Percentiles rank a stretch among this genome's conserved stretches.
phyloP scores from a whole-genome alignment of 2,888 invertebrate genomes.

The Hartigia nigra region DNA sequence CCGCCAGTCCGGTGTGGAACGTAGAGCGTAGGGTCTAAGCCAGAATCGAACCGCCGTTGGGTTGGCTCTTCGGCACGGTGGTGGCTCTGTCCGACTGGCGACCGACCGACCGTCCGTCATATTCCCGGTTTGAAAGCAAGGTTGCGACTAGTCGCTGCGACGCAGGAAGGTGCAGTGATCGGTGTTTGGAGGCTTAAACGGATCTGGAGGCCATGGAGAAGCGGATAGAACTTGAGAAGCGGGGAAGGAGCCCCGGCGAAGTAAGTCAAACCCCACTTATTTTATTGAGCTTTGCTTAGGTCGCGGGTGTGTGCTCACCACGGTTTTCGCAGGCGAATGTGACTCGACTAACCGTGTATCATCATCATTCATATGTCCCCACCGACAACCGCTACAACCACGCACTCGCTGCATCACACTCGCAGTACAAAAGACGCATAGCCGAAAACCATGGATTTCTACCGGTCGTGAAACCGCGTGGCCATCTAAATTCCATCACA shows the following conservation, averaged over 20 bases:
- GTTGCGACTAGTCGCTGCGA: constrained; percentile 62
- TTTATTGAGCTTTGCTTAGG: constrained; percentile 36
- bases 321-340: constrained; percentile 7
- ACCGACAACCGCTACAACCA: constrained; percentile 36
- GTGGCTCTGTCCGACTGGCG: constrained; percentile 53
- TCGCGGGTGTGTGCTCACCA: constrained; percentile 29
- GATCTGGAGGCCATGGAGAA: constrained; percentile 81
- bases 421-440: background rate
- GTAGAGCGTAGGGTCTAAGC: constrained; percentile 48
- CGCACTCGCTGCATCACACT: constrained; percentile 27
- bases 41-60: constrained; percentile 57
- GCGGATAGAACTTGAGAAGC: constrained; percentile 93
- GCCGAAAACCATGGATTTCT: background rate
- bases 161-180: constrained; percentile 57
- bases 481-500: background rate
- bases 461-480: background rate
- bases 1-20: constrained; percentile 50
- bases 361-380: constrained; percentile 23
- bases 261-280: constrained; percentile 71
- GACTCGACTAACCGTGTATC: background rate
- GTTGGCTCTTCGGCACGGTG: constrained; percentile 47
- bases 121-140: constrained; percentile 63
- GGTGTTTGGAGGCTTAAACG: constrained; percentile 32
- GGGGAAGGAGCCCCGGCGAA: constrained; percentile 90
- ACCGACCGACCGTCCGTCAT: constrained; percentile 52